Evolutionary conservation across 2,113 vertebrate species (phyloP), one percentile per base, ranked within the genome.

Genomic region (Psephotus haematonotus): DNA sequence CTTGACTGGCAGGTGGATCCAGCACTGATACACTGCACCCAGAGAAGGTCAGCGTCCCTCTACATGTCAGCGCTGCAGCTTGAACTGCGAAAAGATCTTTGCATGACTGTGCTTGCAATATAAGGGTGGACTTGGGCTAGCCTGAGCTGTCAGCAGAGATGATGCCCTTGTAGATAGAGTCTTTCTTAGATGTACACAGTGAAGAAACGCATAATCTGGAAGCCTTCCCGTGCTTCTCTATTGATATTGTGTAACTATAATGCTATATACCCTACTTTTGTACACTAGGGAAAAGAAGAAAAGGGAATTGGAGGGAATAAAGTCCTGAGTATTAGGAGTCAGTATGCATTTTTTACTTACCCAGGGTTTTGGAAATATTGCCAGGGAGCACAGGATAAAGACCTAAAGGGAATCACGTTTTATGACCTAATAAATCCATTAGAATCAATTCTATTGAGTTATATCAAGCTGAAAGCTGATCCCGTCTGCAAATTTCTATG

Each of bases 261-360:
- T 92, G 63, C 72, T 77, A 27, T 53, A 71, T 82, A 79, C 18
- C 28, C 16, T 91, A 80, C 84, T 91, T 95, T 82, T 72, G 39
- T 52, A 41, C 84, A 77, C 60, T 64, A 90, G 35, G 75, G 63
- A 93, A 86, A 95, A 92, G 76, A 88, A 78, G 20, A 41, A 69
- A 70, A 96, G n/a, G 35, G 57, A 55, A 37, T 69, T 87, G 70
- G 67, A 94, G 63, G 33, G 55, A n/a, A 57, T 57, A 59, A 95
- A 96, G 85, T 82, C 95, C 29, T 81, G 70, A 97, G 71, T 96
- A 96, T 87, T 93, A 90, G 47, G 11, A 81, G 80, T 65, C 91
- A 43, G 31, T 74, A 57, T 83, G 63, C 53, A 65, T 74, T 91
- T 94, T 82, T 79, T 37, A 79, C 83, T 59, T 90, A 72, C 15